phyloP scores from a whole-genome alignment of 2,113 vertebrate genomes.

The Prolemur simus region DNA sequence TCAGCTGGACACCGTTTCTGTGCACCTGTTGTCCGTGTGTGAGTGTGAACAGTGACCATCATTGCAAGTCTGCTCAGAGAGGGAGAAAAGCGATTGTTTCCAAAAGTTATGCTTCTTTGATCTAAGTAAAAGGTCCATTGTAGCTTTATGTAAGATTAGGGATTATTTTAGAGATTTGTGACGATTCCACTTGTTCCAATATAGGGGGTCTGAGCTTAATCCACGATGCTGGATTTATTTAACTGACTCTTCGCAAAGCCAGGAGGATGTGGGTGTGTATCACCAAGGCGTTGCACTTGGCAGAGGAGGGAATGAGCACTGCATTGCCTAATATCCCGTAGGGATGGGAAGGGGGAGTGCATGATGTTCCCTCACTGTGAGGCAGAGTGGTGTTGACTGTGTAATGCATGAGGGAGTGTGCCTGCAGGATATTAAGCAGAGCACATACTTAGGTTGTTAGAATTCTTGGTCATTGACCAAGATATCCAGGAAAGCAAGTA shows the following conservation, averaged over 20 bases:
- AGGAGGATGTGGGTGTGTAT: slow-evolving; percentile 16
- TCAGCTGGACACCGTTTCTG: background rate
- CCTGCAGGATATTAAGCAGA: background rate
- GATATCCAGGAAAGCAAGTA: background rate
- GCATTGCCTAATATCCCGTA: slow-evolving; percentile 2
- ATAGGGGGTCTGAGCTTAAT: background rate
- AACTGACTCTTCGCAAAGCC: background rate
- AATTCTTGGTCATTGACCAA: background rate
- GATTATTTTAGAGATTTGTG: slow-evolving; percentile 21
- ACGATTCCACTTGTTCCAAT: background rate
- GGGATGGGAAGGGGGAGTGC: background rate
- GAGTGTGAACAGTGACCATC: background rate
- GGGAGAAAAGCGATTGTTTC: background rate
- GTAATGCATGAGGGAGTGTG: background rate
- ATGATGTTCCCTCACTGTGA: background rate
- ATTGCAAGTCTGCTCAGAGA: background rate
- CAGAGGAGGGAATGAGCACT: background rate
- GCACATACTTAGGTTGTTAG: background rate
- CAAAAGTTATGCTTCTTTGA: background rate
- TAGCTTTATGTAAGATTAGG: background rate
- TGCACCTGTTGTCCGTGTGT: background rate
- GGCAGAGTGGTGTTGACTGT: background rate
- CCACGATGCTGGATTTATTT: background rate
- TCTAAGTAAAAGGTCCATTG: background rate
- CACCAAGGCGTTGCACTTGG: slow-evolving; percentile 40